Percentiles rank a stretch among this genome's conserved stretches.
Conservation (phyloP, 2,888 invertebrate species). For the Melinaea menophilus region DNA sequence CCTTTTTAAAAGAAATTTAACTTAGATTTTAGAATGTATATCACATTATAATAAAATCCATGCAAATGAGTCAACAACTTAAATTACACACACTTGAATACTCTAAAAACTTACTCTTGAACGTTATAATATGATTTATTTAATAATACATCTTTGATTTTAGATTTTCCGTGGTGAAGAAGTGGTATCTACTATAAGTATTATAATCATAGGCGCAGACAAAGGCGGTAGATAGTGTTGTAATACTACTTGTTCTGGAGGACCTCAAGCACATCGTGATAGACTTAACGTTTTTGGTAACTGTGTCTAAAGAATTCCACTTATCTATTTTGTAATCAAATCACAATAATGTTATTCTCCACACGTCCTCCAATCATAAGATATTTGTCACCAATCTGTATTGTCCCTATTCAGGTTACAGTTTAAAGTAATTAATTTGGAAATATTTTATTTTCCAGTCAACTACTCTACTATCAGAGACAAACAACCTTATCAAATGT, state of each 20-base stretch:
- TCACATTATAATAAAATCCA: no score
- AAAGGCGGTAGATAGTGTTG: constrained; percentile 93
- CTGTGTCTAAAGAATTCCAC: background rate
- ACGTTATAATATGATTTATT: no score
- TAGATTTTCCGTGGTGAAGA: constrained; percentile 64
- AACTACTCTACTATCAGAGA: no score
- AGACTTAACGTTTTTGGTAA: constrained; percentile 89
- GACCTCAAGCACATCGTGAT: constrained; percentile 84
- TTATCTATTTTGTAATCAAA: background rate
- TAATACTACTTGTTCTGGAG: constrained; percentile 85
- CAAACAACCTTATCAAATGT: no score
- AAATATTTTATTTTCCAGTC: background rate
- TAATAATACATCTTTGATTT: constrained; percentile 8
- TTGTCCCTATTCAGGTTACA: constrained; percentile 92
- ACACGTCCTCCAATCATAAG: constrained; percentile 86
- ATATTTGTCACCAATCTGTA: constrained; percentile 83
- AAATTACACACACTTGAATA: no score
- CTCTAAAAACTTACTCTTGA: background rate
- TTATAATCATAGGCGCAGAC: constrained; percentile 86
- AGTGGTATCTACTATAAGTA: constrained; percentile 87
- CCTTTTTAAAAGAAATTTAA: no score
- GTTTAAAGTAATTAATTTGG: constrained; percentile 72
- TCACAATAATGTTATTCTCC: constrained; percentile 6
- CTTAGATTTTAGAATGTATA: no score
- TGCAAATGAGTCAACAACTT: no score